Conservation (phyloP, 2,888 invertebrate species). For the Eumerus sabulonum region DNA sequence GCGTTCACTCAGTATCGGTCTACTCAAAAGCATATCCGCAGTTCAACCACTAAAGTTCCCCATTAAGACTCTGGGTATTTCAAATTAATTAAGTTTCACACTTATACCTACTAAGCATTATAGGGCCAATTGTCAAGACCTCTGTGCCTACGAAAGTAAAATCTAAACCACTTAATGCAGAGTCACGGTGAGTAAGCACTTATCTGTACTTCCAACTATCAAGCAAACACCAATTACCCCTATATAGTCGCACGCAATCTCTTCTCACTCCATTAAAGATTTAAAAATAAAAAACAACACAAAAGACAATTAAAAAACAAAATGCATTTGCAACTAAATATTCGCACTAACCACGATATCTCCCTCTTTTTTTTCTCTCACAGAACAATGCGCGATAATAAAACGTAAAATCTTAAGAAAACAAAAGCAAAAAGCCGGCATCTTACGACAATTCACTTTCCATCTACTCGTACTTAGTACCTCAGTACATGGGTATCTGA, state of each 20-base stretch:
- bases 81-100: too few species aligned
- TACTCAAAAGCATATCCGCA: too few species aligned
- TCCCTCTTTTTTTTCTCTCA: conserved; percentile 35
- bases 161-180: conserved; percentile 4
- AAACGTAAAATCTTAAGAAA: conserved; percentile 35
- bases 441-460: conserved; percentile 39
- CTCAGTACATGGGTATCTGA: conserved; percentile 1
- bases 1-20: too few species aligned
- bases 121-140: too few species aligned
- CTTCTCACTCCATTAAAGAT: conserved; percentile 9
- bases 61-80: too few species aligned
- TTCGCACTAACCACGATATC: conserved; percentile 13
- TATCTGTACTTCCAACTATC: neutral
- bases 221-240: conserved; percentile 14
- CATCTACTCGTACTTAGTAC: conserved; percentile 21
- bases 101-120: too few species aligned
- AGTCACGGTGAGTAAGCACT: neutral
- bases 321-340: conserved; percentile 20
- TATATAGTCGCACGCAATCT: too few species aligned
- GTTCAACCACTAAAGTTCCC: too few species aligned
- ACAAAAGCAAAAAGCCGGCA: conserved; percentile 7
- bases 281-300: neutral
- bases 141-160: conserved; percentile 10
- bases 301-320: conserved; percentile 36
- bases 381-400: conserved; percentile 45